Conservation (phyloP, 2,888 invertebrate species). For the Lasioglossum vierecki region DNA sequence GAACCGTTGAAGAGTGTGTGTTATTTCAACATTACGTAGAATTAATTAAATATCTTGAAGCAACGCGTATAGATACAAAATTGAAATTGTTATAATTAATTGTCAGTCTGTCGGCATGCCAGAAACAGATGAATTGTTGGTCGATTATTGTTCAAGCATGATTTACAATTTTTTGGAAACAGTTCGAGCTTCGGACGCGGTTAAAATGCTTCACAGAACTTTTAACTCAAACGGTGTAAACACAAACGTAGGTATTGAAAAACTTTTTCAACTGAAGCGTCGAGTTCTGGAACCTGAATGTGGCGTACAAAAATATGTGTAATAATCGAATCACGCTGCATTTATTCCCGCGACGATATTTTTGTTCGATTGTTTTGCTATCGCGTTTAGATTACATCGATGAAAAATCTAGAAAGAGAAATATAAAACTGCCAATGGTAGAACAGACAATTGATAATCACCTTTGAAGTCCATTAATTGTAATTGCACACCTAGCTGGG, state of each 20-base stretch:
- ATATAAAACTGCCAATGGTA: not conserved
- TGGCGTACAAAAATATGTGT: not conserved
- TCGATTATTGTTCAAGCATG: too few species aligned
- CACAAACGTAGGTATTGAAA: not conserved
- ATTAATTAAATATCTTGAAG: too few species aligned
- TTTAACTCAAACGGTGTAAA: not conserved
- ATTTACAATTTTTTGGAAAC: not conserved
- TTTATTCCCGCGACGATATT: too few species aligned
- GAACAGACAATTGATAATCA: not conserved
- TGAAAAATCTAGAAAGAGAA: not conserved
- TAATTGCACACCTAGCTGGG: not conserved
- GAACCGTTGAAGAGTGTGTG: too few species aligned
- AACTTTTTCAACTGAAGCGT: not conserved
- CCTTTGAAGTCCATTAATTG: not conserved
- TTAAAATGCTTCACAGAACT: not conserved
- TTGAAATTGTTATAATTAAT: too few species aligned
- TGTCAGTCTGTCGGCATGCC: too few species aligned
- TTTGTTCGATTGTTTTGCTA: too few species aligned
- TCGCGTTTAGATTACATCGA: too few species aligned
- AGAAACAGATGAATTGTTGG: too few species aligned
- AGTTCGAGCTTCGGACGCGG: not conserved
- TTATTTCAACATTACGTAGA: too few species aligned
- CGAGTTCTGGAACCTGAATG: not conserved
- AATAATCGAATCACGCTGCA: not conserved
- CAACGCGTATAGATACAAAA: too few species aligned